Base-by-base conservation (phyloP, 2,113 vertebrate genomes). In the Poecilia latipinna region DNA sequence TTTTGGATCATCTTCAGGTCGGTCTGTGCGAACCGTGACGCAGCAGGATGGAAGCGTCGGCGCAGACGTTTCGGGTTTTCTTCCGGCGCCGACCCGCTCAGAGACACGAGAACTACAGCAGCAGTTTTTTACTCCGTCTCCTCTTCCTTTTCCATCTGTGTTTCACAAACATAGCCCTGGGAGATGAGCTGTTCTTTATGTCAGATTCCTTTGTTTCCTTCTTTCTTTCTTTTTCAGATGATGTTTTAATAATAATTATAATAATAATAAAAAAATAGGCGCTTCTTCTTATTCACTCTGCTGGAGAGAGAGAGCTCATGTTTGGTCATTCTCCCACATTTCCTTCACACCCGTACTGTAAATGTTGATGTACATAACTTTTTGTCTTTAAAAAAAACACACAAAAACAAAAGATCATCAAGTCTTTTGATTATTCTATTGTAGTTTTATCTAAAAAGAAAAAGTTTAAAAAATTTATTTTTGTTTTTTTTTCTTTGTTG, bases 311-410 rank as follows among this genome's bases (percentile, higher is more conserved):
- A 71, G 22, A 24, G 80, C 78, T 44, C 62, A 80, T 88, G 87
- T 44, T 71, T 72, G 24, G 44, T 54, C 61, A 61, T 42, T 80
- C 83, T 66, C 69, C 44, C 8, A n/a, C 76, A 39, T 35, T 66
- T 65, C 61, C 61, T 62, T 73, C 39, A 66, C 85, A 91, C 79
- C 74, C 94, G 92, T 95, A 93, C 93, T 93, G 91, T 94, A 92
- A 93, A 90, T 90, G 92, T 93, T 90, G 68, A 89, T 95, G 93
- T 95, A 93, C 90, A 94, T 94, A 94, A 91, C 75, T 80, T 90
- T 83, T 93, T 91, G 88, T 91, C 89, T 91, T 93, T 86, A 91
- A 90, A 92, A 91, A 77, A 79, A 42, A 11, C 2, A 37, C 35
- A 11, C 35, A 37, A 82, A 77, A 79, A 42, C 68, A 85, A 78